A percentile compares a stretch with the other conserved stretches of the same genome.
Evolutionary conservation across 2,888 invertebrate species (phyloP).

Genomic region (Bombyx huttoni): DNA sequence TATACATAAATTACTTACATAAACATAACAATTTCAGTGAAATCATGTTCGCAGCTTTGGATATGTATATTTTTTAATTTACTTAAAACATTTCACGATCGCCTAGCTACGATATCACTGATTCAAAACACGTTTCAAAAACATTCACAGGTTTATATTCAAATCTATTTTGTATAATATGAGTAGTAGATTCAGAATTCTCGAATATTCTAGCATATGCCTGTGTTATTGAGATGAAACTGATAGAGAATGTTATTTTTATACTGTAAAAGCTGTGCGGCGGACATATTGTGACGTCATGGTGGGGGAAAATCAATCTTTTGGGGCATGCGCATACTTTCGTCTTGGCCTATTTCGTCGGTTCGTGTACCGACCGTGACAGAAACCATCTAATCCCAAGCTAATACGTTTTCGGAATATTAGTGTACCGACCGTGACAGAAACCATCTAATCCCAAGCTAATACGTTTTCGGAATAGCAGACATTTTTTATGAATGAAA

Average conservation of each 20-base stretch:
- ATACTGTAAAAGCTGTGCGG: constrained; percentile 40
- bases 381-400: constrained; percentile 24
- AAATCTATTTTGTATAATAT: constrained; percentile 12
- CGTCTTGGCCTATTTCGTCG: constrained; percentile 52
- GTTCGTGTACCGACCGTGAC: constrained; percentile 36
- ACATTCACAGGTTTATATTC: constrained; percentile 20
- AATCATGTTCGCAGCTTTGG: constrained; percentile 28
- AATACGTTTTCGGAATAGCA: constrained; percentile 39
- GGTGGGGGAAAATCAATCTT: constrained; percentile 47
- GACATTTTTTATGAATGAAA: constrained; percentile 57
- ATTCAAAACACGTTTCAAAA: constrained; percentile 14
- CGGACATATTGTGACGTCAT: constrained; percentile 68
- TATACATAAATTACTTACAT: constrained; percentile 36
- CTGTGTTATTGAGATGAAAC: constrained; percentile 25
- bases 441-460: constrained; percentile 25
- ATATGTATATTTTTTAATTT: constrained; percentile 29
- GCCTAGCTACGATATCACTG: constrained; percentile 35
- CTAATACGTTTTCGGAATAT: constrained; percentile 39
- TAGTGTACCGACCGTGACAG: constrained; percentile 43
- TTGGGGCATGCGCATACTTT: constrained; percentile 50
- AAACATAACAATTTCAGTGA: constrained; percentile 46
- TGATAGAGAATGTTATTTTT: constrained; percentile 34
- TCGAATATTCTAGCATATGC: constrained; percentile 31
- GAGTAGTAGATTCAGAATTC: constrained; percentile 26
- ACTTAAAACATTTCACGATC: constrained; percentile 37